Evolutionary conservation across 2,888 invertebrate genomes (phyloP), one percentile per base, ranked within the genome.

Genomic region (Unio pictorum): DNA sequence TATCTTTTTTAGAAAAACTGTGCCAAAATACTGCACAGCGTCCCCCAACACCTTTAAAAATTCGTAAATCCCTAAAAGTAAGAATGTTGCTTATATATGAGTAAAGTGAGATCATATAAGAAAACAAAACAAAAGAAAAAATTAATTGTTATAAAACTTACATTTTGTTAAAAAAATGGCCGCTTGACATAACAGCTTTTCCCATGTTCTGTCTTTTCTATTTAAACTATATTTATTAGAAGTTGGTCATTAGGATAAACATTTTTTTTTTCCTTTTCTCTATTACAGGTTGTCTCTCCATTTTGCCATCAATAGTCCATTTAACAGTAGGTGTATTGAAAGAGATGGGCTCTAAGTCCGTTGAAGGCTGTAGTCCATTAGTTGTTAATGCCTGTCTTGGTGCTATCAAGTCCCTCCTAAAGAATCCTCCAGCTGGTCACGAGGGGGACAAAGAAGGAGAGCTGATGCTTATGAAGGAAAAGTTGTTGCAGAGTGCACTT

Each of bases 301-400:
- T 98, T 76, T 92, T 99, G 70, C 98, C 99, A 5, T 96, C 98
- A 0, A 92, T 98, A 71, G 92, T 99, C n/a, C 96, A 95, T 91
- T 92, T 99, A 71, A 94, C 95, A 1, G 95, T 96, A 8, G 96
- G 96, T 69, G 94, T 98, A 55, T 93, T 99, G 57, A 93, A 95
- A 81, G 96, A 97, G 91, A 93, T 95, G 71, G 94, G 94, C 6
- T 76, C 87, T 6, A 93, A 94, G 45, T 92, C 93, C 26, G 91
- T 92, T 20, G 82, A 84, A 61, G 84, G 83, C 66, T 78, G 79
- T 62, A 82, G 81, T 30, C 94, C 94, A n/a, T 93, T 93, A 45
- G 94, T 94, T 28, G 92, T 94, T 0, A 93, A 94, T 11, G 93
- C 95, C 68, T 94, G 95, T 6, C 92, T 97, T 57, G 94, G 95